These are phyloP conservation scores for Boleophthalmus pectinirostris DNA, from an alignment of 2,113 vertebrate species.

Conservation along the genomic window DNA sequence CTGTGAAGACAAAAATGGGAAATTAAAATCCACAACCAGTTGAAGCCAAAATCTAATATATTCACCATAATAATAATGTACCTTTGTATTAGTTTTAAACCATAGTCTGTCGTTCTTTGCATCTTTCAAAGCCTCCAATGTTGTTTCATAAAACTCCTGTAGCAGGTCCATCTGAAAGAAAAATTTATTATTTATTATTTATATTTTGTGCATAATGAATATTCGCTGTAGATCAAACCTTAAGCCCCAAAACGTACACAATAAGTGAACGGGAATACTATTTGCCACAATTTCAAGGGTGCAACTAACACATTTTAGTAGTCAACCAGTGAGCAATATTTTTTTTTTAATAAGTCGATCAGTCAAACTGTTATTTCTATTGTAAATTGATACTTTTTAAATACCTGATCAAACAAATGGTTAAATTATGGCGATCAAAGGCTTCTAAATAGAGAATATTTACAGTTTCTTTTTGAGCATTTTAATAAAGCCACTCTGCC, in stretches of 20 bases:
- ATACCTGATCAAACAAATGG: too few species aligned
- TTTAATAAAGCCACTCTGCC: not conserved
- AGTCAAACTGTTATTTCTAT: too few species aligned
- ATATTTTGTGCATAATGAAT: slow-evolving; percentile 1
- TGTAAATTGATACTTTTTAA: too few species aligned
- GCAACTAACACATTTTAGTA: too few species aligned
- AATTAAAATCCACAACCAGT: not conserved
- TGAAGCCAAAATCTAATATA: not conserved
- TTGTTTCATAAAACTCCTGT: slow-evolving; percentile 99
- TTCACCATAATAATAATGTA: slow-evolving; percentile 58
- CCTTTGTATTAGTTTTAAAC: slow-evolving; percentile 99
- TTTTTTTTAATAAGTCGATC: too few species aligned
- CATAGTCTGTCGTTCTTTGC: slow-evolving; percentile 98
- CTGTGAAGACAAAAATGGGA: slow-evolving; percentile 66
- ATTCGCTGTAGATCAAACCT: not conserved
- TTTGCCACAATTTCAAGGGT: too few species aligned
- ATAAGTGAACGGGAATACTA: too few species aligned
- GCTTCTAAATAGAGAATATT: too few species aligned
- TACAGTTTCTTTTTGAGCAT: not conserved
- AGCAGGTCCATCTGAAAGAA: slow-evolving; percentile 95
- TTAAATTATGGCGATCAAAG: too few species aligned
- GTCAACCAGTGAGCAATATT: too few species aligned
- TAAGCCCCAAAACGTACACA: too few species aligned
- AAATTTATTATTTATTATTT: too few species aligned
- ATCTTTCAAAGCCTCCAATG: slow-evolving; percentile 96